Percentiles rank a stretch among this genome's conserved stretches.
These are phyloP conservation scores for Brachionus manjavacas DNA, from an alignment of 1,140 invertebrate species.

Conservation along the genomic window DNA sequence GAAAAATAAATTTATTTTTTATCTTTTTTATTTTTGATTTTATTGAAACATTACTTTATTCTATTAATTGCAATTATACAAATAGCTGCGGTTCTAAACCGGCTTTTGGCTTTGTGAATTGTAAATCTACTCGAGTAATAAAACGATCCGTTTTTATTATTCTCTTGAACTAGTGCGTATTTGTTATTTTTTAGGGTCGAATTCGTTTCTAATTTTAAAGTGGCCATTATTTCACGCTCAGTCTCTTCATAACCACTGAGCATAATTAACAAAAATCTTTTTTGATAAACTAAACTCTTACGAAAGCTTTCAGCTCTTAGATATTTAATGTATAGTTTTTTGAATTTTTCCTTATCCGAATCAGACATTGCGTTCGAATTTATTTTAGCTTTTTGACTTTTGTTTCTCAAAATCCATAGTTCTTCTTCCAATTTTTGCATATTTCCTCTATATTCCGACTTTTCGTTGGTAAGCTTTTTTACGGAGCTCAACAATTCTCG, in stretches of 20 bases:
- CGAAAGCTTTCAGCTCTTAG: conserved; percentile 71
- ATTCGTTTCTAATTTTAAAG: conserved; percentile 16
- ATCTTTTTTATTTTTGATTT: not conserved
- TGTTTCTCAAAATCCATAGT: conserved; percentile 46
- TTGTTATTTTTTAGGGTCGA: not conserved
- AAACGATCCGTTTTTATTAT: conserved; percentile 39
- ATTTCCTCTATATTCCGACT: conserved; percentile 48
- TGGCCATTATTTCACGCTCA: conserved; percentile 53
- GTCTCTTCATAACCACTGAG: conserved; percentile 66
- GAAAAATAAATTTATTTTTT: not conserved
- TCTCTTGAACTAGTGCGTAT: not conserved
- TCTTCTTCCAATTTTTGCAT: conserved; percentile 49
- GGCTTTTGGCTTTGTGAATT: conserved; percentile 20
- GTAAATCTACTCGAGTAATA: conserved; percentile 38
- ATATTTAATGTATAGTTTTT: conserved; percentile 70
- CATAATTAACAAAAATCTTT: conserved; percentile 70
- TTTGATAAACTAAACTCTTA: conserved; percentile 77
- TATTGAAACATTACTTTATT: not conserved
- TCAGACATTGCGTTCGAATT: conserved; percentile 39
- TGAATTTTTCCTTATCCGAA: conserved; percentile 59
- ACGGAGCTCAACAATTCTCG: conserved; percentile 48
- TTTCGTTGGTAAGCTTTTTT: conserved; percentile 48
- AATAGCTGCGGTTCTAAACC: conserved; percentile 40
- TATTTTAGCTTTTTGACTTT: conserved; percentile 14
- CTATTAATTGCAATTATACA: conserved; percentile 39